Evolutionary conservation across 2,888 invertebrate genomes (phyloP), one percentile per base, ranked within the genome.

Genomic region (Eupithecia inturbata): DNA sequence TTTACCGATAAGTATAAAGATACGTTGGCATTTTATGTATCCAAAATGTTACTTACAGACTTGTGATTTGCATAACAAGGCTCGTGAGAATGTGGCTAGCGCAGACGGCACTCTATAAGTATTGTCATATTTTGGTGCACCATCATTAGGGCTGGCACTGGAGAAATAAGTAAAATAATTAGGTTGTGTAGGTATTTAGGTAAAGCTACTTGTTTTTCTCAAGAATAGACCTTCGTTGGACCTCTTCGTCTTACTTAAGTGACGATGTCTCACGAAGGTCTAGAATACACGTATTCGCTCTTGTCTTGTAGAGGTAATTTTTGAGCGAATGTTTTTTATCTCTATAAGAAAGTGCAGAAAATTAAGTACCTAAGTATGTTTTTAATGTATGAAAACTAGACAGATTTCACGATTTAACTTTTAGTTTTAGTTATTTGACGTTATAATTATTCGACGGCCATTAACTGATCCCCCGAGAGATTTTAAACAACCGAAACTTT

Each of bases 121-220:
- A 80, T 77, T 79, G 80, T 79, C 78, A 80, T 79, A 80, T 78
- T 80, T 79, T 67, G 80, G 78, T 79, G 79, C 79, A 78, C 41
- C 75, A 33, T 68, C 63, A 68, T 63, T 74, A 80, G 79, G 78
- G 78, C 31, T 79, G 79, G 12, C 71, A 68, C 22, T 39, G 14
- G 1, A 49, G 14, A 63, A 16, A 49, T 36, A 64, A 31, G 33
- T 64, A 16, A 71, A 57, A 57, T 57, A 53, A 60, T 28, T 45
- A n/a, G 6, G n/a, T n/a, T n/a, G 45, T 45, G 41, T 41, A 5
- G 36, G 7, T 36, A 36, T 36, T 36, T 36, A 36, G 36, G 9
- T 36, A 36, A 36, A 36, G 36, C 36, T 6, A 31, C 31, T 1
- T 31, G 36, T 36, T 36, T 36, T 36, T 36, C 36, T 36, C 36